Conservation (phyloP, 2,888 invertebrate species). For the Pyralis farinalis region DNA sequence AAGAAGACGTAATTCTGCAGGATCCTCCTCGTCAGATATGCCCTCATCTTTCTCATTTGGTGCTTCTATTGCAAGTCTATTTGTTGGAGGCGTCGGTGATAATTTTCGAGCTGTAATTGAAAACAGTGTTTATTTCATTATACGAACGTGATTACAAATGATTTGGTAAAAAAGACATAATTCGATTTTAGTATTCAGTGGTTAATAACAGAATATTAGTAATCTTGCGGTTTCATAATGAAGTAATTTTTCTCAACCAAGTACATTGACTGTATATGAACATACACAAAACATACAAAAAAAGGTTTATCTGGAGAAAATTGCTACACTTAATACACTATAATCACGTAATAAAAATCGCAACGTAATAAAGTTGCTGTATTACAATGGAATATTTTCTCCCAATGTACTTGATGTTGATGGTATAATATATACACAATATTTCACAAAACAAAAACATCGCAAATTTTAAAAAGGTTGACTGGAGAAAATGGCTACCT, state of each 20-base stretch:
- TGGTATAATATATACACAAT: conserved; percentile 22
- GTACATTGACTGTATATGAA: conserved; percentile 27
- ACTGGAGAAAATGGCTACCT: conserved; percentile 81
- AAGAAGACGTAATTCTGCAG: conserved; percentile 90
- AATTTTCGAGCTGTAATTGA: conserved; percentile 82
- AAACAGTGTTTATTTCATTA: conserved; percentile 5
- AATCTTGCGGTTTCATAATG: conserved; percentile 19
- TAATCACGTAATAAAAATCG: too few relatives aligned
- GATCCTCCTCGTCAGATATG: conserved; percentile 89
- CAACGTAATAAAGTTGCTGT: too few relatives aligned
- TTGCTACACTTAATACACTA: too few relatives aligned
- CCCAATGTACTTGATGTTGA: conserved; percentile 19
- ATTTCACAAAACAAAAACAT: conserved; percentile 14
- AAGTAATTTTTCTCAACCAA: conserved; percentile 29
- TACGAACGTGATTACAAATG: too few relatives aligned
- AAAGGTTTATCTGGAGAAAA: too few relatives aligned
- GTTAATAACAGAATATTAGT: conserved; percentile 18
- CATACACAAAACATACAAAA: too few relatives aligned
- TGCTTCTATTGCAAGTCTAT: conserved; percentile 83
- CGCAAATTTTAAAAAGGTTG: conserved; percentile 23
- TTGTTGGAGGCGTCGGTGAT: conserved; percentile 84
- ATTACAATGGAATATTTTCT: too few relatives aligned
- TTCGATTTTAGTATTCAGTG: conserved; percentile 12
- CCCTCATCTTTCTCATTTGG: conserved; percentile 86
- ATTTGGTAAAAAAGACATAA: background rate